Percentiles rank a stretch among this genome's conserved stretches.
Conservation (phyloP, 2,888 invertebrate species). For the Lasioglossum zephyrum region DNA sequence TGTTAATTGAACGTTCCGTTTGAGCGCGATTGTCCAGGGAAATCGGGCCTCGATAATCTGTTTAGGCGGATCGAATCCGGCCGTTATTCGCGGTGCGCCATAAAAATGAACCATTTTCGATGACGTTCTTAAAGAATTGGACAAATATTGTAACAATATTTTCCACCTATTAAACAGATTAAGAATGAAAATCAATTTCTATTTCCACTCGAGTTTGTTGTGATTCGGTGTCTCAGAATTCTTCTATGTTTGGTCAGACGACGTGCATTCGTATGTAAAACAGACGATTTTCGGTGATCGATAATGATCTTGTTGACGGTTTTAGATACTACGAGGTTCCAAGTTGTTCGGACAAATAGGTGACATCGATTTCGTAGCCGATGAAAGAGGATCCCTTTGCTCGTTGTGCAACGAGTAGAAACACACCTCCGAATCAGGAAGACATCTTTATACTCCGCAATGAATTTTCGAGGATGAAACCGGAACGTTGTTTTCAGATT, state of each 20-base stretch:
- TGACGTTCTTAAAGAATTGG: not conserved
- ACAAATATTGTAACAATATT: too few species aligned
- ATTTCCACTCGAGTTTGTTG: too few species aligned
- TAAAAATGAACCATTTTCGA: not conserved
- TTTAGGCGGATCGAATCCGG: not conserved
- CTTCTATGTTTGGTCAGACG: too few species aligned
- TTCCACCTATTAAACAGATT: too few species aligned
- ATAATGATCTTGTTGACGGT: not conserved
- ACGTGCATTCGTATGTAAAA: not conserved
- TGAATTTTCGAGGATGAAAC: not conserved
- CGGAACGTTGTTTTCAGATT: not conserved
- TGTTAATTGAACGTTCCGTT: not conserved
- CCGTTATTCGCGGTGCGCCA: not conserved
- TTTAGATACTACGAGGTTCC: not conserved
- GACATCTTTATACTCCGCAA: not conserved
- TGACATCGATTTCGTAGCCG: not conserved
- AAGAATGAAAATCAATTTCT: too few species aligned
- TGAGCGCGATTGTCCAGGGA: not conserved
- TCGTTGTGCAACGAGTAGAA: not conserved
- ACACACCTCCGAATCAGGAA: not conserved
- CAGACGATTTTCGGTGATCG: not conserved
- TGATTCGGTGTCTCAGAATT: too few species aligned
- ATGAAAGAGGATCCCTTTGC: not conserved
- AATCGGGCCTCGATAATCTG: not conserved
- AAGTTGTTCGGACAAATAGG: not conserved